phyloP scores from a whole-genome alignment of 2,113 vertebrate species.

The Psittacus erithacus region DNA sequence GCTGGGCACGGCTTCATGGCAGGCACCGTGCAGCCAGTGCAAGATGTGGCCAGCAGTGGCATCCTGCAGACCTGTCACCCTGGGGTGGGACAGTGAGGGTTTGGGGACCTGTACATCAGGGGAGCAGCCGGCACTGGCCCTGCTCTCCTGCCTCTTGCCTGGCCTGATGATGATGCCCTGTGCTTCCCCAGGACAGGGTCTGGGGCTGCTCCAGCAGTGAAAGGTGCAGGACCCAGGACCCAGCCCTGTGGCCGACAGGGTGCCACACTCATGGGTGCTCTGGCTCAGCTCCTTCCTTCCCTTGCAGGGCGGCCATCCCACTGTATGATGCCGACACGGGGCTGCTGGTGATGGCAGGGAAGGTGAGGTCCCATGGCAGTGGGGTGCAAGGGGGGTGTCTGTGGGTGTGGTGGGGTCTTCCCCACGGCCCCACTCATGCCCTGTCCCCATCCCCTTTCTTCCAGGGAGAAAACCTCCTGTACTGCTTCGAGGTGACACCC shows the following conservation, averaged over 20 bases:
- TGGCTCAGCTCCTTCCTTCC: neutral
- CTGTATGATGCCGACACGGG: constrained; percentile 87
- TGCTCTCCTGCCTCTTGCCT: rapidly evolving
- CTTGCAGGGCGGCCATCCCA: constrained; percentile 82
- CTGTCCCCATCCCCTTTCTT: neutral
- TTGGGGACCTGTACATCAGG: neutral
- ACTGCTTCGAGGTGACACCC: constrained; percentile 85
- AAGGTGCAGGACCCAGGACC: neutral
- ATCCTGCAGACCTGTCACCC: neutral
- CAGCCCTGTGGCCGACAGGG: rapidly evolving
- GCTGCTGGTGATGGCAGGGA: constrained; percentile 86
- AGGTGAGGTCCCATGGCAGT: constrained; percentile 70
- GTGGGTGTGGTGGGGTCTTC: neutral
- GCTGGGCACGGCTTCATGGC: neutral
- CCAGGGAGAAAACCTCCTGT: constrained; percentile 86
- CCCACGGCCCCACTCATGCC: neutral
- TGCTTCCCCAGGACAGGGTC: rapidly evolving
- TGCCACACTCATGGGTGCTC: neutral
- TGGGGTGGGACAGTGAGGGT: neutral
- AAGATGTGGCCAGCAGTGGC: neutral
- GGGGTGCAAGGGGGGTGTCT: neutral
- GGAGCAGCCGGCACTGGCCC: rapidly evolving
- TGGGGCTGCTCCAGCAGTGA: neutral
- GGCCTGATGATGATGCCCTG: neutral
- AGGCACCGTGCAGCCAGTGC: rapidly evolving